Percentiles rank a stretch among this genome's conserved stretches.
Conservation (phyloP, 2,113 vertebrate genomes). For the Aphelocoma coerulescens region DNA sequence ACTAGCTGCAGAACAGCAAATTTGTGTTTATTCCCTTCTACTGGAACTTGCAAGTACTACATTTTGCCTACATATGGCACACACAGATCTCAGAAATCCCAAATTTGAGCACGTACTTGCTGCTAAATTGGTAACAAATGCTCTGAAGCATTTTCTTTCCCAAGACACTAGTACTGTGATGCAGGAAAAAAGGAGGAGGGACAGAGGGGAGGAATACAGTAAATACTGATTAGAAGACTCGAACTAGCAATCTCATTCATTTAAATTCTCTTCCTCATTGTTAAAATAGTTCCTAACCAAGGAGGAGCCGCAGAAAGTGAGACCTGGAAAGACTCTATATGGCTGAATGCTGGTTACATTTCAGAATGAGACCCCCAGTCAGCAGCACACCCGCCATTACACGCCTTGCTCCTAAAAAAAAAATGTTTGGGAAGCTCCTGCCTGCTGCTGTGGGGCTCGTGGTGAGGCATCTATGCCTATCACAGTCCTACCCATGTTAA, state of each 20-base stretch:
- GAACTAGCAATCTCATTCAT: background rate
- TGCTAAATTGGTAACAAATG: conserved; percentile 70
- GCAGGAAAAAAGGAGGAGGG: background rate
- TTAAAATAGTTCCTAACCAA: background rate
- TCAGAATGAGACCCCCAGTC: background rate
- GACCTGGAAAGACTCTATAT: background rate
- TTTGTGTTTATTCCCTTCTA: conserved; percentile 37
- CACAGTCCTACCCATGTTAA: background rate
- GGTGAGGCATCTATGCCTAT: background rate
- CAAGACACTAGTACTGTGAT: conserved; percentile 16
- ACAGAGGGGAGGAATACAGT: background rate
- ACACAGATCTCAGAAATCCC: conserved; percentile 35
- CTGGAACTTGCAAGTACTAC: conserved; percentile 25
- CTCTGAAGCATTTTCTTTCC: conserved; percentile 44
- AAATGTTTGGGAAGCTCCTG: background rate
- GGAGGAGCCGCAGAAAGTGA: background rate
- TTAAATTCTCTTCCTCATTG: background rate
- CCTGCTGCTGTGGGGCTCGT: fast-evolving
- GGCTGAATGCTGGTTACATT: background rate
- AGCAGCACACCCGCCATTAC: background rate
- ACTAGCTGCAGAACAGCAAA: conserved; percentile 28
- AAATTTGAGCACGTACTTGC: conserved; percentile 56
- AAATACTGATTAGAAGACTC: conserved; percentile 1
- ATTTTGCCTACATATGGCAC: conserved; percentile 44
- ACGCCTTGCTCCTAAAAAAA: background rate